These are phyloP conservation scores for Noctuana brunneofusca DNA, from an alignment of 2,888 invertebrate genomes.

Conservation along the genomic window DNA sequence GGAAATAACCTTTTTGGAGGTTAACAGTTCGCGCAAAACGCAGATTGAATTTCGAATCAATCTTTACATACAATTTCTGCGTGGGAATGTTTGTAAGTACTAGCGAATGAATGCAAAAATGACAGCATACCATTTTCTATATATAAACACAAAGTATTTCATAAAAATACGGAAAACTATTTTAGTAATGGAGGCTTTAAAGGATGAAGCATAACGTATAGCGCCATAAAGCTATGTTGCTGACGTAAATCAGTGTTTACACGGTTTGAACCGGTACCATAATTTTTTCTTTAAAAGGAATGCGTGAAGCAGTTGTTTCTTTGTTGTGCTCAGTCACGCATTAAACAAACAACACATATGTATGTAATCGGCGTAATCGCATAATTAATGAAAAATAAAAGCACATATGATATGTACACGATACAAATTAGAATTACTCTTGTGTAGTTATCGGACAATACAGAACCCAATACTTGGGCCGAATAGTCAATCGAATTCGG, in stretches of 20 bases:
- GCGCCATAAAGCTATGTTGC: conserved; percentile 20
- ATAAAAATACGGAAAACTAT: conserved; percentile 15
- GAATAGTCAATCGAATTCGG: too few species aligned
- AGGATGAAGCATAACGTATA: conserved; percentile 6
- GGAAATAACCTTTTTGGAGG: conserved; percentile 18
- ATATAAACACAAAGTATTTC: too few species aligned
- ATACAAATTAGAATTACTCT: too few species aligned
- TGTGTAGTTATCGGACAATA: too few species aligned
- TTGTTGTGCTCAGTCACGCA: conserved; percentile 21
- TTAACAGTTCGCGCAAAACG: background rate
- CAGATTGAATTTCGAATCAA: background rate
- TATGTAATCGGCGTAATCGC: too few species aligned
- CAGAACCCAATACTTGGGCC: too few species aligned
- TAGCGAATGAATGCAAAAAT: background rate
- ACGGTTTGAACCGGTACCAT: conserved; percentile 19
- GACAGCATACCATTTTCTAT: background rate
- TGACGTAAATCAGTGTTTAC: conserved; percentile 27
- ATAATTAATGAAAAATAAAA: background rate
- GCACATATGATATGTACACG: too few species aligned
- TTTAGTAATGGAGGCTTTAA: conserved; percentile 12
- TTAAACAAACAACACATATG: conserved; percentile 11
- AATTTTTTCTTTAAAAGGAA: conserved; percentile 30
- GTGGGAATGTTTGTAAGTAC: background rate
- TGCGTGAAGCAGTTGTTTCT: conserved; percentile 28
- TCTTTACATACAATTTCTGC: background rate